These are phyloP conservation scores for Brachyhypopomus occidentalis DNA, from an alignment of 2,113 vertebrate species.

Conservation along the genomic window DNA sequence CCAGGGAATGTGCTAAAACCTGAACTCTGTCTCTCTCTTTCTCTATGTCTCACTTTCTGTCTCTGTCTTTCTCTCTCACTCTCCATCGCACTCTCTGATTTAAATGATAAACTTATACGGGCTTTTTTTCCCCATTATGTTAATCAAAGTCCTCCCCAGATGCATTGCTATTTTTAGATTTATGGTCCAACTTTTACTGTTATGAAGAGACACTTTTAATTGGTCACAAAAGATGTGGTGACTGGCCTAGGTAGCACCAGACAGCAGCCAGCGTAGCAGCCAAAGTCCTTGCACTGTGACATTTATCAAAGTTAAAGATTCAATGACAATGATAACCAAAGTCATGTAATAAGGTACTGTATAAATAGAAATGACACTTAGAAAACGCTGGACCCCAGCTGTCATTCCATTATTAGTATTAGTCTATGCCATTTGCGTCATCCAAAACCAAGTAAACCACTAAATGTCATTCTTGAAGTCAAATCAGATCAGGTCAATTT, in stretches of 20 bases:
- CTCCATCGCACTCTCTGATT: conserved; percentile 56
- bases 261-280: conserved; percentile 1
- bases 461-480: background rate
- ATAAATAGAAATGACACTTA: background rate
- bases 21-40: conserved; percentile 57
- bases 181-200: conserved; percentile 69
- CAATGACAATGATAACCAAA: conserved; percentile 8
- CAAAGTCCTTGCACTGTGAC: conserved; percentile 11
- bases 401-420: background rate
- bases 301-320: conserved; percentile 36
- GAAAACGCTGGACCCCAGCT: background rate
- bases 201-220: conserved; percentile 64
- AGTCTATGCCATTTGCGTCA: too few species aligned
- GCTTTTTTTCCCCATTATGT: conserved; percentile 78
- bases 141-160: conserved; percentile 77
- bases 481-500: conserved; percentile 4
- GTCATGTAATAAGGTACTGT: background rate
- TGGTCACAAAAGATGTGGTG: conserved; percentile 60
- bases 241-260: conserved; percentile 18
- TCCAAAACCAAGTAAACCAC: background rate
- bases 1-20: conserved; percentile 67
- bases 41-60: too few species aligned
- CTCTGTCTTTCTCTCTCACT: too few species aligned
- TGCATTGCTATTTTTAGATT: conserved; percentile 75
- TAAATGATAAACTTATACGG: conserved; percentile 75